Evolutionary conservation across 2,113 vertebrate species (phyloP).

Genomic region (Morphnarchus princeps): DNA sequence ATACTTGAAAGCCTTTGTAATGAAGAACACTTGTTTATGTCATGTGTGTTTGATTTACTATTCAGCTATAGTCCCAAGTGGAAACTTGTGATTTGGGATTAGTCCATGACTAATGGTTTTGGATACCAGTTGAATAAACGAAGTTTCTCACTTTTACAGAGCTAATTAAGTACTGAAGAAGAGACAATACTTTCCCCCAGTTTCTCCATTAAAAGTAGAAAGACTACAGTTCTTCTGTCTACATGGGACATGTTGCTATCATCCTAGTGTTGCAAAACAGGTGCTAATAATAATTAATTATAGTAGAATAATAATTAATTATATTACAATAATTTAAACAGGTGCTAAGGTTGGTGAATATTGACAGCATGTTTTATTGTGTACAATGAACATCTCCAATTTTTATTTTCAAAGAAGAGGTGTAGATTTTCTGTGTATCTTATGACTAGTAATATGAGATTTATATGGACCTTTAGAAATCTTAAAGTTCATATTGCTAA

Average conservation of each 20-base stretch:
- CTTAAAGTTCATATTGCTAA: neutral
- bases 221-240: neutral
- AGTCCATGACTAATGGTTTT: slow-evolving; percentile 32
- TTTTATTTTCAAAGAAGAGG: neutral
- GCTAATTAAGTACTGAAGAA: slow-evolving; percentile 11
- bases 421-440: neutral
- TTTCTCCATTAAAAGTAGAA: neutral
- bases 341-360: neutral
- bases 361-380: neutral
- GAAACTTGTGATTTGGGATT: slow-evolving; percentile 40
- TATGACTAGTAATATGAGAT: neutral
- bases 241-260: neutral
- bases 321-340: neutral
- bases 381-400: neutral
- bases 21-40: slow-evolving; percentile 48
- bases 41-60: slow-evolving; percentile 66
- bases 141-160: neutral
- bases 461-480: neutral
- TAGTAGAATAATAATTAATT: too few species aligned
- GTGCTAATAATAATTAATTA: neutral
- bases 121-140: slow-evolving; percentile 33
- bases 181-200: neutral
- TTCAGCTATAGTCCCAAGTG: slow-evolving; percentile 29
- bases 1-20: slow-evolving; percentile 31
- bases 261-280: neutral